These are phyloP conservation scores for Ichneumoninae sp. DNA, from an alignment of 2,888 invertebrate genomes.

Conservation along the genomic window DNA sequence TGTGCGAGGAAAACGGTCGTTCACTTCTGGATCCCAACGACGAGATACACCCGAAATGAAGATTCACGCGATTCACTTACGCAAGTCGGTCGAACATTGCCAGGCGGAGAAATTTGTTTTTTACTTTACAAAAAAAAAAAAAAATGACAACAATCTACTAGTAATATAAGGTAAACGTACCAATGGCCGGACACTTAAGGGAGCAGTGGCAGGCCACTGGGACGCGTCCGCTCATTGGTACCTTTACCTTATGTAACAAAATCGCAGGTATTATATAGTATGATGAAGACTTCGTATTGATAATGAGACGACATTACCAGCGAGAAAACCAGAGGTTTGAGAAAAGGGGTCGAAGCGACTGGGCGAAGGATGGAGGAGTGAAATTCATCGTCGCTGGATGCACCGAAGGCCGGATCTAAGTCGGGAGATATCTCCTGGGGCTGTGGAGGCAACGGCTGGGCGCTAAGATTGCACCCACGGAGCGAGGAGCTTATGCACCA, in stretches of 20 bases:
- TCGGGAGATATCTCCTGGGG: slow-evolving; percentile 45
- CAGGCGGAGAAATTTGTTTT: no score
- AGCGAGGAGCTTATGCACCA: not conserved
- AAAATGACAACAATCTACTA: no score
- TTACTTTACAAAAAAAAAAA: no score
- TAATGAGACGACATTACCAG: slow-evolving; percentile 49
- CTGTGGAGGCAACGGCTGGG: not conserved
- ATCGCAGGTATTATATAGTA: not conserved
- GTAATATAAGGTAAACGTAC: no score
- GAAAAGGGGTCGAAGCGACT: slow-evolving; percentile 1
- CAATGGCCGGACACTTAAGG: no score
- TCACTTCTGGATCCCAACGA: not conserved
- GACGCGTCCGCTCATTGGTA: no score
- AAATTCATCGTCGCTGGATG: slow-evolving; percentile 56
- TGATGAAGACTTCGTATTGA: slow-evolving; percentile 47
- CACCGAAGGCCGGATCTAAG: slow-evolving; percentile 29
- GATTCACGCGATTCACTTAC: slow-evolving; percentile 31
- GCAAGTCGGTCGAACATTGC: not conserved
- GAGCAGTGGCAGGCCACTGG: no score
- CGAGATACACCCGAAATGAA: slow-evolving; percentile 43
- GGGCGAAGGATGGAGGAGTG: slow-evolving; percentile 37
- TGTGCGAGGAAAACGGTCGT: not conserved
- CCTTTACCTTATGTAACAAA: not conserved
- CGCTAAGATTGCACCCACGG: slow-evolving; percentile 10
- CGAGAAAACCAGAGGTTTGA: not conserved